Evolutionary conservation across 2,797 vertebrate genomes (phyloP), one percentile per base, ranked within the genome.

Genomic region (Peromyscus eremicus): DNA sequence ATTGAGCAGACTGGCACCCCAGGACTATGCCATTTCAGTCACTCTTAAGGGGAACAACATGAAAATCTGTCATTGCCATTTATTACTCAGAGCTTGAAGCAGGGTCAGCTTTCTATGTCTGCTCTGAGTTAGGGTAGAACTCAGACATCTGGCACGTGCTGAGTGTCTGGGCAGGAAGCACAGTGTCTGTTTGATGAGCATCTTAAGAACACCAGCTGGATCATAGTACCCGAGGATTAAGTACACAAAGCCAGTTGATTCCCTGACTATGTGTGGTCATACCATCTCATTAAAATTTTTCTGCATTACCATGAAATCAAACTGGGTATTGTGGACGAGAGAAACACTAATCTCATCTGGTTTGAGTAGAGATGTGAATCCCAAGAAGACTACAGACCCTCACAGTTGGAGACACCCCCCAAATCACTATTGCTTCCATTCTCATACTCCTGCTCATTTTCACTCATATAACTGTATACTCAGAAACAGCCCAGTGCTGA

Each of bases 381-480:
- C 40, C 9, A 80, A 57, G 64, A 71, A 86, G 76, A 52, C 43
- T 91, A 25, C 17, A 86, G 21, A 75, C 49, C 25, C 29, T 89
- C 32, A 92, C 13, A 91, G 52, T 17, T 84, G n/a, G n/a, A 89
- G 73, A 95, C 46, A 49, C 4, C 37, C 96, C 21, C 84, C 55
- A 70, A 86, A 21, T 81, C 64, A 37, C 17, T 86, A 91, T 14
- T 82, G 7, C 2, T 6, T 94, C 66, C 43, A 32, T 49, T 49
- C 8, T 62, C 49, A 84, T 60, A 94, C 73, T 68, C 29, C 23
- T 89, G 85, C 9, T 55, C n/a, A n/a, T 49, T 92, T 94, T 89
- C 87, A 92, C 91, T 55, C 71, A 62, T 66, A 87, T 77, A 94
- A 87, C 49, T 84, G 80, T 85, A 10, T 10, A 96, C 66, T 62